Base-by-base conservation (phyloP, 2,888 invertebrate genomes). In the Digitonthophagus gazella region DNA sequence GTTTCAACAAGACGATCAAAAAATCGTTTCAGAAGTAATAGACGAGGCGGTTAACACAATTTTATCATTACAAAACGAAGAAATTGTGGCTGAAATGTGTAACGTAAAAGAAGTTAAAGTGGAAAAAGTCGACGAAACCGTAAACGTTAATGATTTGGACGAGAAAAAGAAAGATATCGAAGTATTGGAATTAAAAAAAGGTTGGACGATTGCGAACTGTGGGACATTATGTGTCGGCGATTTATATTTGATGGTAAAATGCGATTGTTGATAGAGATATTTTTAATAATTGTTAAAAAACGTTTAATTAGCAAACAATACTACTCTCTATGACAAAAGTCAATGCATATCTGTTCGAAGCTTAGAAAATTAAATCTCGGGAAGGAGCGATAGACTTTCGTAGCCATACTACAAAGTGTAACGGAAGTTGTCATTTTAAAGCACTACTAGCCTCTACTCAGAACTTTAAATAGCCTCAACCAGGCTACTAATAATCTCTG, bases 151-250 rank as follows among this genome's bases (percentile, higher is more conserved):
- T 58, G 18, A 6, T 2, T 20, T 20, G 2, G 6, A 8, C 6
- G 71, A 73, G 6, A 74, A 73, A 56, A 72, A 74, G 57, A 72
- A 74, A 55, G 71, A n/a, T n/a, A n/a, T 73, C 56, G 76, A 79
- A 72, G 80, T 82, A 57, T 74, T 74, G 18, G 86, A 86, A 78
- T 85, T 90, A 14, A 81, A 84, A 71, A 83, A 84, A 70, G 96
- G 96, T 0, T 97, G 96, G 96, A 95, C 92, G 66, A 79, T 87
- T 5, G 84, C 87, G 14, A 91, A 91, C 78, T 90, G 91, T 0
- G 92, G 91, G 4, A 90, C 92, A 28, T 86, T 96, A 57, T 94
- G 95, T 2, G 86, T 97, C 22, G 96, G 96, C 0, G 96, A 97
- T 83, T 83, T 97, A 68, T 96, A 95, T 83, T 85, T 97, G 64